These are phyloP conservation scores for Drosophila sulfurigaster DNA, from an alignment of 1,140 invertebrate species.

Conservation along the genomic window DNA sequence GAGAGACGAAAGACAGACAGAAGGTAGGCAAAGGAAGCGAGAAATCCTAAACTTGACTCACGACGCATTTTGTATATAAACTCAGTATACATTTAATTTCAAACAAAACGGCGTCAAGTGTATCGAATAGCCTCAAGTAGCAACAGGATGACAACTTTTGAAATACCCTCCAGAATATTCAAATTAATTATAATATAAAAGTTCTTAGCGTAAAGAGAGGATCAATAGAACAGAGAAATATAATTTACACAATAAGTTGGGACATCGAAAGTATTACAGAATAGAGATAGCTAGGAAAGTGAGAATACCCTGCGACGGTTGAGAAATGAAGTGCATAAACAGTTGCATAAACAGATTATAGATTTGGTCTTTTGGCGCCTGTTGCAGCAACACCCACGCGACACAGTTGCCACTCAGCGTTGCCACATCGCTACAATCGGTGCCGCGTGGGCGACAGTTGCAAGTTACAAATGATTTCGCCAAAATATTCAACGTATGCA, in stretches of 20 bases:
- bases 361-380: slow-evolving; percentile 68
- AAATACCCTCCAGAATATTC: slow-evolving; percentile 12
- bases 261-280: too few relatives aligned
- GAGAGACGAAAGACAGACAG: not conserved
- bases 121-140: slow-evolving; percentile 63
- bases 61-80: slow-evolving; percentile 72
- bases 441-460: slow-evolving; percentile 65
- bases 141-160: not conserved
- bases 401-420: slow-evolving; percentile 44
- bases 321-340: slow-evolving; percentile 56
- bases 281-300: not conserved
- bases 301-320: not conserved
- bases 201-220: not conserved
- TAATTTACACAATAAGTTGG: not conserved
- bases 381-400: slow-evolving; percentile 35
- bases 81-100: slow-evolving; percentile 69
- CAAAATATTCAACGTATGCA: slow-evolving; percentile 83
- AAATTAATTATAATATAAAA: not conserved
- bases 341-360: slow-evolving; percentile 75
- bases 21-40: slow-evolving; percentile 12
- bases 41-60: slow-evolving; percentile 81
- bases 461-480: slow-evolving; percentile 77
- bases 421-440: slow-evolving; percentile 66
- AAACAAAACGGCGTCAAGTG: slow-evolving; percentile 67
- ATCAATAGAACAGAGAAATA: slow-evolving; percentile 5